Conservation (phyloP, 53 echinoderm and acorn worm genomes). For the Crossaster papposus region DNA sequence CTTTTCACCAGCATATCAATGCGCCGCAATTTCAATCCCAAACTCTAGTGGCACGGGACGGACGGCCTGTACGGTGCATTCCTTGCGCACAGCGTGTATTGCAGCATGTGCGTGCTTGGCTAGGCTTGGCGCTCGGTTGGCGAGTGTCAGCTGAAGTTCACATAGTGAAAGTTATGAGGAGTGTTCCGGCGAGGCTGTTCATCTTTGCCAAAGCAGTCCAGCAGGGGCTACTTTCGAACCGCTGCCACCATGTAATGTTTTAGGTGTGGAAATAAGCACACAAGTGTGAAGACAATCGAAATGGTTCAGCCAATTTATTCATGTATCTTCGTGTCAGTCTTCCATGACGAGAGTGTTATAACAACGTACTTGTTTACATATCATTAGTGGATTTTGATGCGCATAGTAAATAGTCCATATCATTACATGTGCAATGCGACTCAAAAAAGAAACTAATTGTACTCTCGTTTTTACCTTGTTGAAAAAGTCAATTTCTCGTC, state of each 20-base stretch:
- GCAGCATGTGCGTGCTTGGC: background rate
- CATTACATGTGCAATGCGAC: background rate
- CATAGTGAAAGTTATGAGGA: background rate
- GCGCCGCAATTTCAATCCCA: background rate
- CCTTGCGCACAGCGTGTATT: background rate
- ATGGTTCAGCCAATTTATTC: background rate
- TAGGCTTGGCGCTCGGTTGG: background rate
- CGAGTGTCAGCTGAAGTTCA: background rate
- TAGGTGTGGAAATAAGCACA: constrained; percentile 1
- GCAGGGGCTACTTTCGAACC: background rate
- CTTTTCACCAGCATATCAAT: background rate
- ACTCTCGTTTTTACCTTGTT: too few species aligned
- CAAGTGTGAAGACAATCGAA: background rate
- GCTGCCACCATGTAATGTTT: constrained; percentile 31
- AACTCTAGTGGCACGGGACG: constrained; percentile 1
- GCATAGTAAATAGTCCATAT: constrained; percentile 12
- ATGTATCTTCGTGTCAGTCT: background rate
- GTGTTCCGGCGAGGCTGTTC: background rate
- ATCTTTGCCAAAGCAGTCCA: background rate
- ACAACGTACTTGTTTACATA: constrained; percentile 1
- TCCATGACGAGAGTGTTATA: background rate
- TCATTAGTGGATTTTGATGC: background rate
- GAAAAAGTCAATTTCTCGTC: too few species aligned
- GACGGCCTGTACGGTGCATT: background rate
- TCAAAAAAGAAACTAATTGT: too few species aligned